Base-by-base conservation (phyloP, 2,113 vertebrate genomes). In the Rhadina sibilatrix region DNA sequence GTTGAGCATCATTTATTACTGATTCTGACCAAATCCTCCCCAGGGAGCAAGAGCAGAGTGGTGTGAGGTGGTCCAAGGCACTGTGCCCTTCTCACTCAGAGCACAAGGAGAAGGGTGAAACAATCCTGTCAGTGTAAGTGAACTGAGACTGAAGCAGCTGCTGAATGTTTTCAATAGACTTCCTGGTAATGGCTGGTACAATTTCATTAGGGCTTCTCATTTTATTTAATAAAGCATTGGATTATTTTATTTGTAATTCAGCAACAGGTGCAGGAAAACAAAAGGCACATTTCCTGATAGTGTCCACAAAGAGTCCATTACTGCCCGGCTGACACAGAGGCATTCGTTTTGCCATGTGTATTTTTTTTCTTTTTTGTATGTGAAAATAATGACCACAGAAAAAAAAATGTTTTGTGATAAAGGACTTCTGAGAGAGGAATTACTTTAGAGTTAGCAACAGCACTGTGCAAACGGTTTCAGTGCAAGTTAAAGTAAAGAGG, bases 121-220 rank as follows among this genome's bases (percentile, higher is more conserved):
- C 93, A 92, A 87, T 89, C 70, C 89, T 68, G 50, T 78, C 87
- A 89, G 84, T 86, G 87, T 90, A 38, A 89, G 71, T 22, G 30
- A 76, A 90, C 79, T 79, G 86, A 63, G 49, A 44, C 65, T 31
- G 56, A 68, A 86, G 69, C 95, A 96, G 92, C 92, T 95, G 93
- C 90, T 79, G 80, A 77, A 53, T 84, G 93, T 83, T 93, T 90
- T 93, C 96, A 92, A 57, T 79, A 66, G 93, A 89, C 87, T 90
- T 72, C 96, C 95, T 96, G 94, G 95, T 83, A 91, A 95, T 15
- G 95, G 82, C 94, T 96, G 95, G 95, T 96, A 95, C 93, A 82
- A 87, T 90, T 94, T 95, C 84, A 94, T 91, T 75, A 89, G 56
- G 47, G 56, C 83, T 56, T 86, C 85, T 88, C 69, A 5, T 74